Evolutionary conservation across 2,113 vertebrate genomes (phyloP).

Genomic region (Orthonyx spaldingii): DNA sequence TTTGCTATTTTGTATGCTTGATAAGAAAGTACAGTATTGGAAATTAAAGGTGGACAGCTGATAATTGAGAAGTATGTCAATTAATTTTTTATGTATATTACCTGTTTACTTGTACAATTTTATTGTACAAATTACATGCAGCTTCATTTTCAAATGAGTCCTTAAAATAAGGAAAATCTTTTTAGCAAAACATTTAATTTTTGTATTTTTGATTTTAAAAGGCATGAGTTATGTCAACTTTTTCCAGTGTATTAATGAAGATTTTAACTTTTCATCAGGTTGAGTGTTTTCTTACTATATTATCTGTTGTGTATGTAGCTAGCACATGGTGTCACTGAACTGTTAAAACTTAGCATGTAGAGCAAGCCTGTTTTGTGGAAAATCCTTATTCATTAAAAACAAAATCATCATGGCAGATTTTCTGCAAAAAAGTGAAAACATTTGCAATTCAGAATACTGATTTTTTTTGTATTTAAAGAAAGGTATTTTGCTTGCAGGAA

Average conservation of each 20-base stretch:
- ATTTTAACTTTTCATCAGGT: conserved; percentile 97
- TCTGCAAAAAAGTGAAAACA: conserved; percentile 79
- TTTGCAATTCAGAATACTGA: conserved; percentile 79
- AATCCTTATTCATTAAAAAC: conserved; percentile 84
- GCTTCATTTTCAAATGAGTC: conserved; percentile 92
- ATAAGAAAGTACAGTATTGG: conserved; percentile 85
- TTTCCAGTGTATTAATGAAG: conserved; percentile 99
- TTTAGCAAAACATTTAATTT: conserved; percentile 89
- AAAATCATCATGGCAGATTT: conserved; percentile 88
- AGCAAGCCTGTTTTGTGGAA: conserved; percentile 91
- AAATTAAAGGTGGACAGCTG: conserved; percentile 85
- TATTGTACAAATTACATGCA: conserved; percentile 95
- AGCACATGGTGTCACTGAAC: conserved; percentile 91
- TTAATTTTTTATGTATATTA: conserved; percentile 97
- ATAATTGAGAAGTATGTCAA: conserved; percentile 86
- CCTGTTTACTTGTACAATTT: conserved; percentile 95
- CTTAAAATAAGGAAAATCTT: conserved; percentile 95
- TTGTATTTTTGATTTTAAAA: conserved; percentile 98
- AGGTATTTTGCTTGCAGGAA: conserved; percentile 90
- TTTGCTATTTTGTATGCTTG: conserved; percentile 85
- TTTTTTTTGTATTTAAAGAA: conserved; percentile 81
- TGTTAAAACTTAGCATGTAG: conserved; percentile 93
- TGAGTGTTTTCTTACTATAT: conserved; percentile 92
- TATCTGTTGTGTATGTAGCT: conserved; percentile 90
- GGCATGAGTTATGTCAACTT: conserved; percentile 97